Conservation (phyloP, 2,113 vertebrate species). For the Scolopax mira region DNA sequence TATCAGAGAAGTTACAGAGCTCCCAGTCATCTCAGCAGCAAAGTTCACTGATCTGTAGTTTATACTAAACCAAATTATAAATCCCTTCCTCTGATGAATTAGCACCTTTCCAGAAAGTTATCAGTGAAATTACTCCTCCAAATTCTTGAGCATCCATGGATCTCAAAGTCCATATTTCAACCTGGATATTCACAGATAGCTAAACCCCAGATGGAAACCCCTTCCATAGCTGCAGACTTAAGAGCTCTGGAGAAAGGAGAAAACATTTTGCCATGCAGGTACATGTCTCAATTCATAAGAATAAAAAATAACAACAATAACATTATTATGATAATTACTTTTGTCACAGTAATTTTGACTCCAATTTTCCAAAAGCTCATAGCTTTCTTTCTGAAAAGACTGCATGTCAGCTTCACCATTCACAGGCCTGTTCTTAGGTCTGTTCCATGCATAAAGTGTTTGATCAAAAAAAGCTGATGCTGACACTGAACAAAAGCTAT, state of each 20-base stretch:
- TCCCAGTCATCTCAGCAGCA: not conserved
- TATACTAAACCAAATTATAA: not conserved
- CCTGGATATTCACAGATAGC: not conserved
- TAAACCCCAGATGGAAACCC: not conserved
- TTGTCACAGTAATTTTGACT: not conserved
- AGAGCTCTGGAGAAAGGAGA: not conserved
- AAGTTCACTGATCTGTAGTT: not conserved
- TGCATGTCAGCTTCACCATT: not conserved
- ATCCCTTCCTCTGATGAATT: not conserved
- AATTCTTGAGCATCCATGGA: not conserved
- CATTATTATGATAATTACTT: not conserved
- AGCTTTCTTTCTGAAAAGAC: not conserved
- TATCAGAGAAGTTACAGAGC: not conserved
- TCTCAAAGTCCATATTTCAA: not conserved
- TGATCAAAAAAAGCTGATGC: not conserved
- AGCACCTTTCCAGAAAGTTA: not conserved
- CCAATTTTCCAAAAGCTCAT: not conserved
- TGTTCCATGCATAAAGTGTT: not conserved
- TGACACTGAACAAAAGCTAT: not conserved
- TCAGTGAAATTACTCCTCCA: not conserved
- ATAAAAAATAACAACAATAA: not conserved
- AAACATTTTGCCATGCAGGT: not conserved
- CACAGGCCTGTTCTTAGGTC: not conserved
- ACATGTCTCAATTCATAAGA: not conserved
- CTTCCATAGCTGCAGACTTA: not conserved